Evolutionary conservation across 2,888 invertebrate genomes (phyloP), one percentile per base, ranked within the genome.

Genomic region (Lasioglossum calceatum): DNA sequence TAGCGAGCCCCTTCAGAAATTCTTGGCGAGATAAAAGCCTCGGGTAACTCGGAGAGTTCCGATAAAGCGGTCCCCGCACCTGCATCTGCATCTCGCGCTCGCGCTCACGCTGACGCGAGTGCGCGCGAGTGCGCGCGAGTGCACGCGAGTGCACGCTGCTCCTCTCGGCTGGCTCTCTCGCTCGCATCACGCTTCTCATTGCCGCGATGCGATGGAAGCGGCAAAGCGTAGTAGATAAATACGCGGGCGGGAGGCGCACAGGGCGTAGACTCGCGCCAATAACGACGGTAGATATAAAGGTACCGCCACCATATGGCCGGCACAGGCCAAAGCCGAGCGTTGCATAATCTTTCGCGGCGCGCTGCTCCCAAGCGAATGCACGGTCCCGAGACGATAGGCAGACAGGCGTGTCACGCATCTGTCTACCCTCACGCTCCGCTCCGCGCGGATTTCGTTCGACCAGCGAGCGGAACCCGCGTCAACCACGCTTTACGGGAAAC

Each of bases 351-450:
- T 67, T 8, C 67, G 72, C 61, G 67, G 70, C 39, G 39, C 73
- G 79, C n/a, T 80, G 54, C 54, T 54, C 87, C 77, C 39, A 74
- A 36, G 77, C 84, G 84, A 81, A 79, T 71, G 74, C 85, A 74
- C 61, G 61, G 75, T 78, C 84, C 47, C 80, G n/a, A 81, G 77
- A 80, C 90, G 87, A 90, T 89, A 90, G 88, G 82, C 84, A 84
- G 90, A 90, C 93, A 91, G 91, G 85, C 93, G 92, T 92, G 92
- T 93, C 94, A 93, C 93, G 92, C 94, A 94, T 93, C 94, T 94
- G 94, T 93, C 93, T 85, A 89, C 90, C 84, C 81, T 83, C 83
- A 23, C 64, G 81, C 64, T 78, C 70, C 64, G 79, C 64, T 77
- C 70, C 54, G 64, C 76, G 74, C 47, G 80, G 32, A 80, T 36